Evolutionary conservation across 2,797 vertebrate genomes (phyloP), one percentile per base, ranked within the genome.

Genomic region (Sebastolobus altivelis): DNA sequence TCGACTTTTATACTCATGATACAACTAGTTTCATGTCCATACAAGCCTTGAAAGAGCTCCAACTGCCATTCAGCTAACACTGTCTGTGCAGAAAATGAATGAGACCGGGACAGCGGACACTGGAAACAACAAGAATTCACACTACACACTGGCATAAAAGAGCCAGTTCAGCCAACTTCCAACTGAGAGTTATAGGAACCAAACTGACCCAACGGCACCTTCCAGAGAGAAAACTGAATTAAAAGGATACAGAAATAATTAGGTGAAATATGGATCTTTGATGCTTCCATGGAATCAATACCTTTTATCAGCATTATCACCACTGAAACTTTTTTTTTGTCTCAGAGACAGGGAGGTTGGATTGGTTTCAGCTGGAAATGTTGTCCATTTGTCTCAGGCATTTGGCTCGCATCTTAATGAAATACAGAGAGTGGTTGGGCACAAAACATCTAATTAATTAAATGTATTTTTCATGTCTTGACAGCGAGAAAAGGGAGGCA

Each of bases 381-480:
- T 20, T 60, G 55, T 69, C 20, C 22, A 72, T 84, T 81, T 61
- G 29, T 74, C 63, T 63, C 35, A 65, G 40, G 35, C 43, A 4
- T 73, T 76, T 73, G 69, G 62, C 61, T 83, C 33, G 3, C 35
- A 38, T 56, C 29, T 61, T 71, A 72, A 80, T 82, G 63, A 80
- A 83, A 80, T 76, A 61, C 25, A 71, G 52, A 75, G 25, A 72
- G 37, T 3, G 68, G 25, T 25, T 59, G 3, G 27, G 37, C 35
- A 55, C 46, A 40, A 62, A 78, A 38, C 4, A 11, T 77, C 52
- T 29, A 65, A 83, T 85, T 85, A 85, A 86, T 85, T 72, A 60
- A 75, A 89, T 69, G 38, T 59, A 68, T 81, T 83, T 88, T 85
- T 67, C 40, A 35, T 66, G 77, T 75, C 80, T 52, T 67, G 63